Evolutionary conservation across 2,888 invertebrate species (phyloP).

Genomic region (Hydriomena furcata): DNA sequence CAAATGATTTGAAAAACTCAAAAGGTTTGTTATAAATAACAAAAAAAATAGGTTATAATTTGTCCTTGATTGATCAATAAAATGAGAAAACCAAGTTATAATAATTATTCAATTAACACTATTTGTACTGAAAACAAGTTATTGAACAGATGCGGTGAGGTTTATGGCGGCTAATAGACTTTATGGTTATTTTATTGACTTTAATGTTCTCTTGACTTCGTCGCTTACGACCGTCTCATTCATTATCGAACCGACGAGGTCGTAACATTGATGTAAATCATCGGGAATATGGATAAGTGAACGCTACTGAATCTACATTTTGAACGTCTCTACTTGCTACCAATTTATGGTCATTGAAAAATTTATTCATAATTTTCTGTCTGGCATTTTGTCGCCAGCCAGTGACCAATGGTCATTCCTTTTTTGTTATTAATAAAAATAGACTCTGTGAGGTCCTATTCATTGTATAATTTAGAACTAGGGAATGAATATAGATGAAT

Average conservation of each 20-base stretch:
- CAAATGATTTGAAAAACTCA: not conserved
- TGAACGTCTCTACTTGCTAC: conserved; percentile 40
- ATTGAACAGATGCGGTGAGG: conserved; percentile 78
- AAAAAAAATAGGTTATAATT: too few species aligned
- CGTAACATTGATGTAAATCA: conserved; percentile 78
- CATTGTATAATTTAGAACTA: conserved; percentile 14
- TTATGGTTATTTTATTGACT: conserved; percentile 83
- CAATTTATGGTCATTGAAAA: conserved; percentile 53
- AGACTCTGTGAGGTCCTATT: conserved; percentile 18
- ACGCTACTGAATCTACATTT: conserved; percentile 45
- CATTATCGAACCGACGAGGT: conserved; percentile 79
- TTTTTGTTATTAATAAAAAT: conserved; percentile 5
- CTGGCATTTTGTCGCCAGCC: conserved; percentile 15
- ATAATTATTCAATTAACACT: conserved; percentile 70
- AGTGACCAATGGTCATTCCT: conserved; percentile 1
- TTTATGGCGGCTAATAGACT: conserved; percentile 81
- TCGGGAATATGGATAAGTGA: conserved; percentile 63
- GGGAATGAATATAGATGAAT: conserved; percentile 16
- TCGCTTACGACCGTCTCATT: conserved; percentile 79
- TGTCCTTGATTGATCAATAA: conserved; percentile 11
- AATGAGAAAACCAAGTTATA: conserved; percentile 40
- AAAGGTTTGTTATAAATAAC: too few species aligned
- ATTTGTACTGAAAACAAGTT: conserved; percentile 75
- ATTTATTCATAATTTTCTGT: conserved; percentile 38
- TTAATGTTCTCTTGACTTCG: conserved; percentile 79